Evolutionary conservation across 2,797 vertebrate genomes (phyloP), one percentile per base, ranked within the genome.

Genomic region (Gallinago solitaria): DNA sequence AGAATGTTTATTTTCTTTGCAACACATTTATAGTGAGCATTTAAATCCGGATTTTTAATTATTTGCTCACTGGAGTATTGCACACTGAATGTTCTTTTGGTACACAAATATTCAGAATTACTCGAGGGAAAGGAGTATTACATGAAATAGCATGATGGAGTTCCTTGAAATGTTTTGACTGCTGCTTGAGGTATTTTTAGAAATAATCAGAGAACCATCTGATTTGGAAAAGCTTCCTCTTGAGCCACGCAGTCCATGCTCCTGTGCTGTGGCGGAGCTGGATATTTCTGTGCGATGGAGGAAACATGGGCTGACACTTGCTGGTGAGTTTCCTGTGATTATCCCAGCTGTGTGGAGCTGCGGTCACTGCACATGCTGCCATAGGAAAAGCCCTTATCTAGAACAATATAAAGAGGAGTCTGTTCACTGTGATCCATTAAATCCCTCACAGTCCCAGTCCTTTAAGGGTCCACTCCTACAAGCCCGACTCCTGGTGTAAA

Each of bases 161-260:
- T 95, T 94, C 45, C 63, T 95, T 93, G 81, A 89, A 87, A 53
- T 89, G 43, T 89, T 96, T 84, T 94, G 83, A 83, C 59, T 89
- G 32, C 56, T 80, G 35, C 82, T 82, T 71, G 41, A 85, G 28
- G 15, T 90, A 92, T 91, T 96, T 96, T 91, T 95, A 80, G 83
- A 75, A 85, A 80, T 8, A 43, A 76, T 90, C 67, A 82, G 65
- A 92, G 51, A 79, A 82, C 76, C 25, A 79, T 91, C 48, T 87
- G 48, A 56, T 60, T 67, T 89, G 74, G 51, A 57, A 88, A 79
- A 84, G 5, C 32, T 78, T 77, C 27, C 37, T 90, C 18, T 28
- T 82, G 32, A 93, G 70, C 64, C 77, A 77, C 9, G 32, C 39
- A 79, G 43, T 54, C 59, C 32, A 9, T 33, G 27, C 32, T 92